Conservation (phyloP, 2,888 invertebrate species). For the Antheraea yamamai region DNA sequence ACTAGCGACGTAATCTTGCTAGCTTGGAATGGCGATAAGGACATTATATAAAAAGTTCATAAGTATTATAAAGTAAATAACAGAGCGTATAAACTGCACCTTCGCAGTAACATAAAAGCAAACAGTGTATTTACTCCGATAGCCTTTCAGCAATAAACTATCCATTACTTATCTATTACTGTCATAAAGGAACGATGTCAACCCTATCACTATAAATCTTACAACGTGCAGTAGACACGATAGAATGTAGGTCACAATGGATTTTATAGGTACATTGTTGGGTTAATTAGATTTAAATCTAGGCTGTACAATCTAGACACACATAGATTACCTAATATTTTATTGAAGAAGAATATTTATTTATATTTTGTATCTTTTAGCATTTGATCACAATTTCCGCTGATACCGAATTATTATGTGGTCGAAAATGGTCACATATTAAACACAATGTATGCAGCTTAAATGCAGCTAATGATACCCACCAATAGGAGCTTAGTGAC, state of each 20-base stretch:
- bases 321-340: not conserved
- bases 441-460: no score
- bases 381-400: not conserved
- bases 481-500: no score
- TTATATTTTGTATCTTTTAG: not conserved
- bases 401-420: not conserved
- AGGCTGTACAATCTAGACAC: not conserved
- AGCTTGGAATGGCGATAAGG: no score
- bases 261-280: not conserved
- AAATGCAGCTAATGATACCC: no score
- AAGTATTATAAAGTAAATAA: not conserved
- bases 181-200: constrained; percentile 50
- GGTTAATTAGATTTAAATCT: not conserved
- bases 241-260: constrained; percentile 7
- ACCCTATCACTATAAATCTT: constrained; percentile 43
- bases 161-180: constrained; percentile 53
- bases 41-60: not conserved
- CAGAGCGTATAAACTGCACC: constrained; percentile 17
- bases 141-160: constrained; percentile 57
- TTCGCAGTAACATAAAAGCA: constrained; percentile 13
- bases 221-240: constrained; percentile 9
- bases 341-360: not conserved
- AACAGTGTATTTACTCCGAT: constrained; percentile 33
- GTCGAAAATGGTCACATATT: no score
- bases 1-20: no score